phyloP scores from a whole-genome alignment of 92 coral and sea anemone genomes.

The Parazoanthus darwini region DNA sequence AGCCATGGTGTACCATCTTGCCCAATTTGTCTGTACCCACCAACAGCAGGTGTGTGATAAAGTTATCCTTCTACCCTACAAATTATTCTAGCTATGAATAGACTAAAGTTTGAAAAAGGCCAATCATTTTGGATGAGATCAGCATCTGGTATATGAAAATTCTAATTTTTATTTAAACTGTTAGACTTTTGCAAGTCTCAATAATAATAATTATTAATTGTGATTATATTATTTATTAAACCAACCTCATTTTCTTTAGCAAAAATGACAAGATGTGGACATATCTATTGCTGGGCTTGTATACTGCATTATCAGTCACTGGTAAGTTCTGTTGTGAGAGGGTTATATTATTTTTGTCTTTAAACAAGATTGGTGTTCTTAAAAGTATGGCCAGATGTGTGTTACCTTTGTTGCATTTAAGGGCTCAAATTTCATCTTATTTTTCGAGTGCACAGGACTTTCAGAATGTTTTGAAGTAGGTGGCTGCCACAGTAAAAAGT shows the following conservation, averaged over 20 bases:
- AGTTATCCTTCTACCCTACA: neutral
- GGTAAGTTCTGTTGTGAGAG: conserved; percentile 56
- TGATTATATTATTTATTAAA: neutral
- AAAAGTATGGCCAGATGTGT: neutral
- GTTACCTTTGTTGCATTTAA: too few species aligned
- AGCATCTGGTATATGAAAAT: neutral
- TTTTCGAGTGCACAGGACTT: too few species aligned
- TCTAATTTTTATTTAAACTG: too few species aligned
- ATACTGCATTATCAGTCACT: conserved; percentile 92
- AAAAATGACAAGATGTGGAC: conserved; percentile 96
- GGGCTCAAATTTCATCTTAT: too few species aligned
- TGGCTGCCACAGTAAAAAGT: too few species aligned
- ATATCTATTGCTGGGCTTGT: conserved; percentile 97
- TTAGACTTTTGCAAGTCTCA: neutral
- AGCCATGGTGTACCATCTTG: conserved; percentile 96
- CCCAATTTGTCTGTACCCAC: conserved; percentile 94
- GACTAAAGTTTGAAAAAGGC: too few species aligned
- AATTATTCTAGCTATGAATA: too few species aligned
- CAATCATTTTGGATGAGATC: neutral
- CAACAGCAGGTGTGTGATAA: conserved; percentile 83
- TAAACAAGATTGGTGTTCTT: neutral
- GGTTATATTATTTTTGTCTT: neutral
- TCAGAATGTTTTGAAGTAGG: too few species aligned
- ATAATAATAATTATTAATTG: neutral
- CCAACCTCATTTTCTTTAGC: conserved; percentile 51